These are phyloP conservation scores for Carpatolechia fugitivella DNA, from an alignment of 2,888 invertebrate genomes.

Conservation along the genomic window DNA sequence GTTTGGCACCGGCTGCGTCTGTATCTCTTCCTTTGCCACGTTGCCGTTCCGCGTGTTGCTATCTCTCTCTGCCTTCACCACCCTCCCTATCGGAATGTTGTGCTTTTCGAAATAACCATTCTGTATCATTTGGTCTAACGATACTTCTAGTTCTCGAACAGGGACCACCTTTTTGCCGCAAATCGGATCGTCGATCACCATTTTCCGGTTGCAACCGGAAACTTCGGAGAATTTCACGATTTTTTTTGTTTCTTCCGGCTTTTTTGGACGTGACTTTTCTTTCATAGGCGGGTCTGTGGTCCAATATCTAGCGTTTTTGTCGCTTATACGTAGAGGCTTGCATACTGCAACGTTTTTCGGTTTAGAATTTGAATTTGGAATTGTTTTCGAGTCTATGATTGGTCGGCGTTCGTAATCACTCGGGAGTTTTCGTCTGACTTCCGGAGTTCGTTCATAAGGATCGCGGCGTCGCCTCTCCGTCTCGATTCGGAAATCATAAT, in stretches of 20 bases:
- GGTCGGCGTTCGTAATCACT: conserved; percentile 24
- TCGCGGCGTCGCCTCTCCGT: conserved; percentile 46
- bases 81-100: conserved; percentile 63
- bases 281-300: conserved; percentile 57
- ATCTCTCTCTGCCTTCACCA: conserved; percentile 37
- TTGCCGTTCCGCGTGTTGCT: conserved; percentile 15
- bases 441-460: conserved; percentile 40
- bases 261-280: conserved; percentile 46
- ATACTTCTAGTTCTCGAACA: conserved; percentile 71
- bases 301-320: conserved; percentile 67
- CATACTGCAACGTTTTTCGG: conserved; percentile 68
- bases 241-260: conserved; percentile 64
- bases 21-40: conserved; percentile 42
- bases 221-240: conserved; percentile 76
- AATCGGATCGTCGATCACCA: conserved; percentile 68
- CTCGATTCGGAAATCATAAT: conserved; percentile 71
- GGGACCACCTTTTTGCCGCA: conserved; percentile 67
- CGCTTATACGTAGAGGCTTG: conserved; percentile 61
- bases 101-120: conserved; percentile 75
- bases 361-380: conserved; percentile 21
- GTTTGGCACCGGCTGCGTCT: conserved; percentile 44
- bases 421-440: conserved; percentile 16
- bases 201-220: conserved; percentile 68
- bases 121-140: conserved; percentile 73
- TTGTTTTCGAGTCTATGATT: conserved; percentile 24